Conservation (phyloP, 1,140 invertebrate genomes). For the Polypedilum pembai region DNA sequence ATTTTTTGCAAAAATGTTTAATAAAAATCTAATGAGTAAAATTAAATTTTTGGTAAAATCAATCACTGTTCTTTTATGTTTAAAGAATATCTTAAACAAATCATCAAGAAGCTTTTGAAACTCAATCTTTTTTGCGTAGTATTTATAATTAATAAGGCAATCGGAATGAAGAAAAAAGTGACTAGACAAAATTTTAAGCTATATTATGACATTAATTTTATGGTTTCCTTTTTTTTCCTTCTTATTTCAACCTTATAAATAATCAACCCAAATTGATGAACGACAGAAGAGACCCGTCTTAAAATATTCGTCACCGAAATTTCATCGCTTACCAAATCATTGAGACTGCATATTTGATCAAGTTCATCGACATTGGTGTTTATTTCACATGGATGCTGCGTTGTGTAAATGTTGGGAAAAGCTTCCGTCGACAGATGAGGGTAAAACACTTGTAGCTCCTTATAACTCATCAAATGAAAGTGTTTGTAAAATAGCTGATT, state of each 20-base stretch:
- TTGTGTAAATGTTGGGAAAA: conserved; percentile 48
- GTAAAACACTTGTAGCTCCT: conserved; percentile 52
- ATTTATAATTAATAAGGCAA: too few relatives aligned
- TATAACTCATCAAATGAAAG: conserved; percentile 43
- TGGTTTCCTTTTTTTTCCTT: neutral
- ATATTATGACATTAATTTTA: too few relatives aligned
- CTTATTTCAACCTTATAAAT: conserved; percentile 45
- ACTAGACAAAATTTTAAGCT: too few relatives aligned
- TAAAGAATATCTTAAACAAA: too few relatives aligned
- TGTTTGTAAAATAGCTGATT: conserved; percentile 45
- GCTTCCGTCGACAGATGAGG: conserved; percentile 69
- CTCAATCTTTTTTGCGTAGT: too few relatives aligned
- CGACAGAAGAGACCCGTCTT: conserved; percentile 43
- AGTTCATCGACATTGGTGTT: conserved; percentile 39
- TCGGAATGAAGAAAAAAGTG: too few relatives aligned
- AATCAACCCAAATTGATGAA: conserved; percentile 47
- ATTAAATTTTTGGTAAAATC: too few relatives aligned
- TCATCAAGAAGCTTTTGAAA: too few relatives aligned
- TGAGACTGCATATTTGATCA: conserved; percentile 38
- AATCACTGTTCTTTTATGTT: too few relatives aligned
- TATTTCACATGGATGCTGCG: conserved; percentile 36
- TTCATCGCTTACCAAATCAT: conserved; percentile 35
- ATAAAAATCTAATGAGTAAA: too few relatives aligned
- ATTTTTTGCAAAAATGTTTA: too few relatives aligned
- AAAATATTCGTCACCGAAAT: conserved; percentile 38